Conservation (phyloP, 35 echinoderm and acorn worm species). For the Nesometra sesokonis region DNA sequence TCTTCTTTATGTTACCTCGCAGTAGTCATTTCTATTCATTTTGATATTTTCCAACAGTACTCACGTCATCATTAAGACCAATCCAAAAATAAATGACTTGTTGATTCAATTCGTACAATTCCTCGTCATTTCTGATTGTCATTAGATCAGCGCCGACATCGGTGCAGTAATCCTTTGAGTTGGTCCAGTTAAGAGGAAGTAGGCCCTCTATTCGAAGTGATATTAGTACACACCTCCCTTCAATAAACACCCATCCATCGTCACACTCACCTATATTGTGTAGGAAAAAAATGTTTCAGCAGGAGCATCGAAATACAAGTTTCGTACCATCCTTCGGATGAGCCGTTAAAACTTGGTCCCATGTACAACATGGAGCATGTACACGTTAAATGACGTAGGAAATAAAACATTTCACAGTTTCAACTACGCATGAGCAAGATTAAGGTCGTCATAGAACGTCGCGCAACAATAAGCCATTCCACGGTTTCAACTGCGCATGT, state of each 20-base stretch:
- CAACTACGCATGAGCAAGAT: too few species aligned
- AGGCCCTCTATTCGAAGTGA: neutral
- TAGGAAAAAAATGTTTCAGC: too few species aligned
- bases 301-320: too few species aligned
- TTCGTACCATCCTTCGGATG: too few species aligned
- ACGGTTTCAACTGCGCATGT: too few species aligned
- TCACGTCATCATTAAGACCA: neutral
- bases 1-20: too few species aligned
- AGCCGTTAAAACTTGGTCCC: too few species aligned
- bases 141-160: neutral
- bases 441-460: neutral
- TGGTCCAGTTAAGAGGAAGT: neutral
- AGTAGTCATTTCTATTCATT: too few species aligned
- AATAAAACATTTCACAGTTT: too few species aligned
- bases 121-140: neutral
- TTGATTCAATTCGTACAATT: neutral
- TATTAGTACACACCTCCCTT: neutral
- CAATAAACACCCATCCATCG: neutral
- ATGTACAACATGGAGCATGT: too few species aligned
- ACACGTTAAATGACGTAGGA: too few species aligned
- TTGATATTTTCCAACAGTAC: too few species aligned
- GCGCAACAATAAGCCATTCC: neutral
- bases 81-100: neutral
- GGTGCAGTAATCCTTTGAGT: neutral
- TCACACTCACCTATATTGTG: neutral